Evolutionary conservation across 2,888 invertebrate genomes (phyloP).

Genomic region (Oegoconia quadripuncta): DNA sequence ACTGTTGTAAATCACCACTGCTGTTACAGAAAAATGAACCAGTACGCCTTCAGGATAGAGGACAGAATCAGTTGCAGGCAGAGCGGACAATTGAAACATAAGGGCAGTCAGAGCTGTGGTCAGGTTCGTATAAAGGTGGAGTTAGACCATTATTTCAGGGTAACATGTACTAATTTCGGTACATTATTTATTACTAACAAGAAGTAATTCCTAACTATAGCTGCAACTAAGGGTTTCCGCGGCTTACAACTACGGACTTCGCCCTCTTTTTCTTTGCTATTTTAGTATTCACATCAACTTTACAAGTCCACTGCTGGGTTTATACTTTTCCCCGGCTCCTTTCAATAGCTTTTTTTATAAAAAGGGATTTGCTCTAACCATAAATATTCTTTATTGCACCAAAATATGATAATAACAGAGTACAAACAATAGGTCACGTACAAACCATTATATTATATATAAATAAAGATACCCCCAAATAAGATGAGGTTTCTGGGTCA

Average conservation of each 20-base stretch:
- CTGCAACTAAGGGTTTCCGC: background rate
- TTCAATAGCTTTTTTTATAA: too few relatives aligned
- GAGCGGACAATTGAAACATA: slow-evolving; percentile 52
- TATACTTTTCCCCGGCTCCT: too few relatives aligned
- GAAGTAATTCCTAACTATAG: background rate
- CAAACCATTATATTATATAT: too few relatives aligned
- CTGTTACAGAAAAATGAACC: slow-evolving; percentile 33
- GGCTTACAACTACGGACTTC: background rate
- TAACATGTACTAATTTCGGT: slow-evolving; percentile 42
- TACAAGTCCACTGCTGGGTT: too few relatives aligned
- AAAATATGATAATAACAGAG: too few relatives aligned
- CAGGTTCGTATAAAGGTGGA: slow-evolving; percentile 42
- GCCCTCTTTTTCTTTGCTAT: too few relatives aligned
- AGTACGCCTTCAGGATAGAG: slow-evolving; percentile 30
- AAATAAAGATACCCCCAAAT: too few relatives aligned
- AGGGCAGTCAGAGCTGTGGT: slow-evolving; percentile 48
- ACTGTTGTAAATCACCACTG: slow-evolving; percentile 52
- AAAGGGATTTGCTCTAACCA: too few relatives aligned
- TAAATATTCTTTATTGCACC: too few relatives aligned
- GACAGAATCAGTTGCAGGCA: slow-evolving; percentile 27
- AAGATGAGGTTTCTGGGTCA: too few relatives aligned
- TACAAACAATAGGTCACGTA: too few relatives aligned
- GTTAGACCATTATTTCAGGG: slow-evolving; percentile 52
- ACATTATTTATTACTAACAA: slow-evolving; percentile 11
- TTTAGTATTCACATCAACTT: too few relatives aligned